These are phyloP conservation scores for Rhea americana DNA, from an alignment of 2,113 vertebrate species.

Conservation along the genomic window DNA sequence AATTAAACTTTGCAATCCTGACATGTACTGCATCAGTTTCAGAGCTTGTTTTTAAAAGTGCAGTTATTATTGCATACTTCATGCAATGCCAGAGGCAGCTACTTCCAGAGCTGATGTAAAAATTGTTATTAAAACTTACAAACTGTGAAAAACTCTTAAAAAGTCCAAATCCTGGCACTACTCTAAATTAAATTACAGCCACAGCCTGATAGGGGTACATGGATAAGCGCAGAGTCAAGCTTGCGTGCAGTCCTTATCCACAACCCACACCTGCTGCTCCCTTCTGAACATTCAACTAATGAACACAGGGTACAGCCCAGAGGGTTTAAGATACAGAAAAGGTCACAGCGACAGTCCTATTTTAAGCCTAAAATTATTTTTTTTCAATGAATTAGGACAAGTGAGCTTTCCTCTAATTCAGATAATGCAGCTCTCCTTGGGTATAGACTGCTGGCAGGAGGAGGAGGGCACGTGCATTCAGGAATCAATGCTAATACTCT, in stretches of 20 bases:
- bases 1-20: background rate
- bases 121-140: constrained; percentile 49
- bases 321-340: constrained; percentile 7
- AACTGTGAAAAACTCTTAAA: constrained; percentile 28
- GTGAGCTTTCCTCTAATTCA: constrained; percentile 6
- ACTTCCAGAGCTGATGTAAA: constrained; percentile 15
- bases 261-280: constrained; percentile 53
- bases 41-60: background rate
- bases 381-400: constrained; percentile 31
- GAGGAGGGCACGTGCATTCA: background rate
- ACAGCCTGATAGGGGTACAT: background rate
- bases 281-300: background rate
- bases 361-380: constrained; percentile 45
- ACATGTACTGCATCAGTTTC: background rate
- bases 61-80: background rate
- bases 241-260: constrained; percentile 2
- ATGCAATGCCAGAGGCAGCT: background rate
- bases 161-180: constrained; percentile 39
- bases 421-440: constrained; percentile 23
- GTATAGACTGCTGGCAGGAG: background rate
- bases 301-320: background rate
- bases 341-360: constrained; percentile 39
- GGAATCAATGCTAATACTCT: constrained; percentile 33
- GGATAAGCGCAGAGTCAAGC: constrained; percentile 20
- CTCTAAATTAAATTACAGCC: constrained; percentile 44